Evolutionary conservation across 1,140 invertebrate species (phyloP), one percentile per base, ranked within the genome.

Genomic region (Polypedilum vanderplanki): DNA sequence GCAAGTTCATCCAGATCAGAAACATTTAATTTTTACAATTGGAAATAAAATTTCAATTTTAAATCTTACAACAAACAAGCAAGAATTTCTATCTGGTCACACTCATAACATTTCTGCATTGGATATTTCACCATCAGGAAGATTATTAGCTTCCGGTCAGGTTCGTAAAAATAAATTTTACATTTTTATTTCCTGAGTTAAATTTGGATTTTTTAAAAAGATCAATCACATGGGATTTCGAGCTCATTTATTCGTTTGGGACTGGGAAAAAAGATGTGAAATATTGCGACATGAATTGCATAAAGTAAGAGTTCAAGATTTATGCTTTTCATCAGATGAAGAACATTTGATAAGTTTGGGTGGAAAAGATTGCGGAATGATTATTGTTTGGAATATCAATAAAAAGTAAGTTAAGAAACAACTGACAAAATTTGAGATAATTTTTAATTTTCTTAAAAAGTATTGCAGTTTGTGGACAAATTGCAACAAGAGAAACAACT

Each of bases 181-280:
- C 41, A 46, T 46, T 46, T 46, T 15, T 3, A 46, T 46, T 1
- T 46, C n/a, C n/a, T n/a, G n/a, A n/a, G 9, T 15, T 15, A 12
- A 46, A 46, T 4, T 12, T 15, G 2, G 1, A 4, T 46, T 46
- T 15, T 15, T n/a, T 57, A 15, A 1, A 8, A 10, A 57, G 46
- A 88, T 93, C 10, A 97, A 92, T 79, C 90, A 95, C 79, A 93
- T 94, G 80, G 95, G 94, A 7, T 96, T 96, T 80, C 94, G 93
- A 86, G 91, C 94, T 5, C 87, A 87, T 76, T 90, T 94, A 0
- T 94, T 95, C 77, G 81, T 98, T 17, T 98, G 95, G 94, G 88
- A 95, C 80, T 96, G 91, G 79, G 85, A 89, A 7, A 85, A 84
- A 64, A 87, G 85, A 76, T 84, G 82, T 41, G 80, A 89, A 70